Percentiles rank a stretch among this genome's conserved stretches.
phyloP scores from a whole-genome alignment of 2,113 vertebrate genomes.

The Scomber scombrus region DNA sequence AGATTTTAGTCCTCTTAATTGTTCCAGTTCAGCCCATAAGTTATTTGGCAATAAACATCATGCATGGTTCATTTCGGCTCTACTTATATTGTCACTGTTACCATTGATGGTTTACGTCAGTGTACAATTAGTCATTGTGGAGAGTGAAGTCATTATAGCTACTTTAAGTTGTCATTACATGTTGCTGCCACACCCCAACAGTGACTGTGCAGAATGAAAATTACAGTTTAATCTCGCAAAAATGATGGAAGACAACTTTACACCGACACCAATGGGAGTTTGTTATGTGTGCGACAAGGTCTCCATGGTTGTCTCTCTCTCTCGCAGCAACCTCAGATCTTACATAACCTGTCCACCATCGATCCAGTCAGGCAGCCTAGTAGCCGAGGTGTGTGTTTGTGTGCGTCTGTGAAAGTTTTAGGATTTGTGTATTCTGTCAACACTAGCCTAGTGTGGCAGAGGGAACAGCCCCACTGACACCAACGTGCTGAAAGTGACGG shows the following conservation, averaged over 20 bases:
- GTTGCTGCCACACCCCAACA: conserved; percentile 13
- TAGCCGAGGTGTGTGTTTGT: background rate
- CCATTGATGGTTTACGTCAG: background rate
- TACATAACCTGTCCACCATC: conserved; percentile 30
- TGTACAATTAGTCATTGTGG: conserved; percentile 7
- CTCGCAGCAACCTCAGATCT: conserved; percentile 18
- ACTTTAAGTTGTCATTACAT: conserved; percentile 1
- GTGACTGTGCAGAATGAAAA: conserved; percentile 1
- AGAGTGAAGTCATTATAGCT: conserved; percentile 1
- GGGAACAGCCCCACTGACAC: background rate
- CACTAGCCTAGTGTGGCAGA: background rate
- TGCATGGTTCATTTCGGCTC: background rate
- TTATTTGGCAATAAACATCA: background rate
- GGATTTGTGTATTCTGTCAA: conserved; percentile 49
- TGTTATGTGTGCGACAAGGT: background rate
- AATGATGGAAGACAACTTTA: conserved; percentile 7
- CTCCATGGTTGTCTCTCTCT: background rate
- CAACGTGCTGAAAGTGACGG: background rate
- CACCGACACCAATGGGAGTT: background rate
- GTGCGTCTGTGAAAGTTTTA: conserved; percentile 22
- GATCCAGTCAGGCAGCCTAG: conserved; percentile 34
- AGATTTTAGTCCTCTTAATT: too few relatives aligned
- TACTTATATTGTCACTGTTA: background rate
- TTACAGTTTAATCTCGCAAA: conserved; percentile 17
- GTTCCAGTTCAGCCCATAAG: background rate